These are phyloP conservation scores for Epizoanthus ramosus DNA, from an alignment of 92 coral and sea anemone genomes.

Conservation along the genomic window DNA sequence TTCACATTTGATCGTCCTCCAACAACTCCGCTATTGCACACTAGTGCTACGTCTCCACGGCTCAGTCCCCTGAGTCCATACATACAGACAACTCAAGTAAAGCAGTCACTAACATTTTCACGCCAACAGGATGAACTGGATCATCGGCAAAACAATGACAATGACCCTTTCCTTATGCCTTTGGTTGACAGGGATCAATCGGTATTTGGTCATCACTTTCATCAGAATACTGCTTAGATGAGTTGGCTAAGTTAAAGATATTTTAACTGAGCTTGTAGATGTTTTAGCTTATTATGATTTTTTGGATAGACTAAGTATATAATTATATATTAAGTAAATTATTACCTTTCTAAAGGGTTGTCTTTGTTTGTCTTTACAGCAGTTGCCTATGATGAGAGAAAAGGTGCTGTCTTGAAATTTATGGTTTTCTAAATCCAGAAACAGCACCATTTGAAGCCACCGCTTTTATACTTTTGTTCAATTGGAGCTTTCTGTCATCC, in stretches of 20 bases:
- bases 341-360: not conserved
- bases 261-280: not conserved
- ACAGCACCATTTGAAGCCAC: no score
- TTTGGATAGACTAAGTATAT: not conserved
- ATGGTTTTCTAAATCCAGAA: not conserved
- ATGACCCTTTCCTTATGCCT: slow-evolving; percentile 77
- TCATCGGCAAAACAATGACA: slow-evolving; percentile 50
- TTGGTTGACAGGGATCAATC: slow-evolving; percentile 76
- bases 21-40: slow-evolving; percentile 73
- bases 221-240: slow-evolving; percentile 71
- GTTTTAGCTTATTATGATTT: not conserved
- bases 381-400: not conserved
- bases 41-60: slow-evolving; percentile 85
- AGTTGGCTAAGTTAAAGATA: not conserved
- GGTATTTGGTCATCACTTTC: slow-evolving; percentile 76
- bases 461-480: no score
- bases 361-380: not conserved
- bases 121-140: slow-evolving; percentile 69
- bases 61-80: slow-evolving; percentile 89
- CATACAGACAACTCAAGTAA: slow-evolving; percentile 65
- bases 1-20: slow-evolving; percentile 91
- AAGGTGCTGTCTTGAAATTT: not conserved
- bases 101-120: slow-evolving; percentile 62
- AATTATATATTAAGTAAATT: not conserved
- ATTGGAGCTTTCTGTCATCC: no score